Conservation (phyloP, 2,797 vertebrate genomes). For the Tragopan temminckii region DNA sequence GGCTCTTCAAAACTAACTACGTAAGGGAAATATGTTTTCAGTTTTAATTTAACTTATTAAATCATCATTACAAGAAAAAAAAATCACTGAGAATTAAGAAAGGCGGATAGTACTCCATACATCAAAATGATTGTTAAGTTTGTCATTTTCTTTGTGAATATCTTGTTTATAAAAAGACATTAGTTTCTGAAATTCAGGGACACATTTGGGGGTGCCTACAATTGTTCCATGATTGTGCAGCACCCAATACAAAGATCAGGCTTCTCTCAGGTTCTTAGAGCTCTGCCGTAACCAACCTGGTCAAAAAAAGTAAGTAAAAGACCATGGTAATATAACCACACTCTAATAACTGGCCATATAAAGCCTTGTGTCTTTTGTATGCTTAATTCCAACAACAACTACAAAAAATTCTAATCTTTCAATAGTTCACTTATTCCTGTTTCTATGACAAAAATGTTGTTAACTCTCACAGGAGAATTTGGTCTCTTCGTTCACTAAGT, state of each 20-base stretch:
- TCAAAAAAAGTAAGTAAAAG: background rate
- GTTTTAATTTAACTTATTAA: background rate
- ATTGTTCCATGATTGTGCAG: background rate
- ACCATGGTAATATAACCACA: background rate
- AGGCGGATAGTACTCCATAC: background rate
- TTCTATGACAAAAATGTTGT: constrained; percentile 3
- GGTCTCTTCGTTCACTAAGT: constrained; percentile 7
- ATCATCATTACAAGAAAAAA: background rate
- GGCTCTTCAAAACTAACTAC: background rate
- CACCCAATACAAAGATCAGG: background rate
- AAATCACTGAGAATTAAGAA: background rate
- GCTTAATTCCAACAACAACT: background rate
- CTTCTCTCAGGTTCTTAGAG: background rate
- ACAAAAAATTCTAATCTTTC: background rate
- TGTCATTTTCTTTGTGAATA: background rate
- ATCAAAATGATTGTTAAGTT: background rate
- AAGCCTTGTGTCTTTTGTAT: background rate
- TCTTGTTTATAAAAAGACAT: background rate
- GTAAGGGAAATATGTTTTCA: background rate
- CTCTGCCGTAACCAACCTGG: background rate
- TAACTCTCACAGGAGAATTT: background rate
- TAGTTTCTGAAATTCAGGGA: background rate
- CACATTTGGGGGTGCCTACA: background rate
- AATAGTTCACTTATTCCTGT: background rate
- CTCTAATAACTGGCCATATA: background rate